Percentiles rank a stretch among this genome's conserved stretches.
phyloP scores from a whole-genome alignment of 2,888 invertebrate genomes.

The Mesodorylaimus sp. region DNA sequence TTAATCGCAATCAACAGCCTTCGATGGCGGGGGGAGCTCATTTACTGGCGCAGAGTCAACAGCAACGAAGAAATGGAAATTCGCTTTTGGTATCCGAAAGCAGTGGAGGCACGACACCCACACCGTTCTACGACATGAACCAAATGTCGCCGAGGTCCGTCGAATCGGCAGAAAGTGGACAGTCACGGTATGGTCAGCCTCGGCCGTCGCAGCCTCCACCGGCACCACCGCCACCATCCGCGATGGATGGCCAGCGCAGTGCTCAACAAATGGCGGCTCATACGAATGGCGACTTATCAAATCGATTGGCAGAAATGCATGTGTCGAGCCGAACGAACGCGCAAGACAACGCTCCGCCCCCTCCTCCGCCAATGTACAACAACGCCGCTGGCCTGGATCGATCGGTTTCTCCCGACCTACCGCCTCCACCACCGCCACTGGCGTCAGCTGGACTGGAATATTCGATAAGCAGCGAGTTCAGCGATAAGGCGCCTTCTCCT shows the following conservation, averaged over 20 bases:
- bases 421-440: conserved; percentile 22
- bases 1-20: neutral
- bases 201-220: conserved; percentile 1
- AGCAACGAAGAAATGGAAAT: neutral
- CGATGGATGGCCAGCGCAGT: neutral
- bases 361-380: neutral
- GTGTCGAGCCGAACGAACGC: neutral
- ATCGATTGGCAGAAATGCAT: neutral
- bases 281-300: conserved; percentile 1
- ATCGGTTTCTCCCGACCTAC: conserved; percentile 16
- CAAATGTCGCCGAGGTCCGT: neutral
- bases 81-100: neutral
- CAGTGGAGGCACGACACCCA: neutral
- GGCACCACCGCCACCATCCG: neutral
- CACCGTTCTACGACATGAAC: neutral
- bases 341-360: neutral
- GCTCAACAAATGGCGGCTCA: neutral
- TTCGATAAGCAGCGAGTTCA: neutral
- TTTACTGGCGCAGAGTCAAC: neutral
- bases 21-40: neutral
- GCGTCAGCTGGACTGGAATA: neutral
- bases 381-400: neutral
- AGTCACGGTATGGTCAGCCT: neutral
- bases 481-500: neutral
- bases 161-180: neutral